Conservation (phyloP, 1,140 invertebrate genomes). For the Drosophila fuyamai region DNA sequence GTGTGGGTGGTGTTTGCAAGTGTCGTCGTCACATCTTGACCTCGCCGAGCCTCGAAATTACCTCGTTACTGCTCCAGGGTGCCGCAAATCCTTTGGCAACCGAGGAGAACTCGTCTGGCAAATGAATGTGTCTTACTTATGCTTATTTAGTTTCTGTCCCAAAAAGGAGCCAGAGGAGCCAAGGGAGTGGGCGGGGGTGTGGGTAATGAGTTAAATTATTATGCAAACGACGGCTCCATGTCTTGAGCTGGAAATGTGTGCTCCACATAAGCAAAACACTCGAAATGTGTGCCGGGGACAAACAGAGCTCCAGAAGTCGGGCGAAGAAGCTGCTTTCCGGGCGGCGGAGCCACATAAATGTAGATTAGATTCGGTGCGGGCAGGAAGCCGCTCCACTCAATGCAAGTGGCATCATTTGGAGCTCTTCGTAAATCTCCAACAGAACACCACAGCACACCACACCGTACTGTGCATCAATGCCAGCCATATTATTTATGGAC, state of each 20-base stretch:
- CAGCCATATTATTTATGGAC: constrained; percentile 63
- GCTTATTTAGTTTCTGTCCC: constrained; percentile 66
- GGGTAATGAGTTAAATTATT: constrained; percentile 80
- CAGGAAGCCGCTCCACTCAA: constrained; percentile 16
- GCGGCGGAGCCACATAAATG: constrained; percentile 28
- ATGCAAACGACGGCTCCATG: constrained; percentile 71
- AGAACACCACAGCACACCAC: not conserved
- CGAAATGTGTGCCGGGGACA: constrained; percentile 76
- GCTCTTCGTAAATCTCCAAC: not conserved
- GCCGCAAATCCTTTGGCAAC: constrained; percentile 41
- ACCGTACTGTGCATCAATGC: constrained; percentile 32
- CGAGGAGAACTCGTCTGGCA: constrained; percentile 31
- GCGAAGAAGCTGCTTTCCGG: constrained; percentile 12
- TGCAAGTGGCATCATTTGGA: constrained; percentile 35
- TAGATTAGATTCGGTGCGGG: constrained; percentile 18
- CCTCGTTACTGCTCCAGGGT: constrained; percentile 45
- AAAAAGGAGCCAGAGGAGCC: constrained; percentile 4
- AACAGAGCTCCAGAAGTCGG: constrained; percentile 27
- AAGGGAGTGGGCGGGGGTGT: not conserved
- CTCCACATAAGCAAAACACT: constrained; percentile 65
- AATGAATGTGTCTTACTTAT: constrained; percentile 66
- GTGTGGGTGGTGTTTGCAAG: constrained; percentile 8
- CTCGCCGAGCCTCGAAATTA: constrained; percentile 41
- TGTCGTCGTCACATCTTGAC: constrained; percentile 45
- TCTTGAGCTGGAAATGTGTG: constrained; percentile 57